Conservation (phyloP, 1,140 invertebrate genomes). For the Diplogasteroides magnus region DNA sequence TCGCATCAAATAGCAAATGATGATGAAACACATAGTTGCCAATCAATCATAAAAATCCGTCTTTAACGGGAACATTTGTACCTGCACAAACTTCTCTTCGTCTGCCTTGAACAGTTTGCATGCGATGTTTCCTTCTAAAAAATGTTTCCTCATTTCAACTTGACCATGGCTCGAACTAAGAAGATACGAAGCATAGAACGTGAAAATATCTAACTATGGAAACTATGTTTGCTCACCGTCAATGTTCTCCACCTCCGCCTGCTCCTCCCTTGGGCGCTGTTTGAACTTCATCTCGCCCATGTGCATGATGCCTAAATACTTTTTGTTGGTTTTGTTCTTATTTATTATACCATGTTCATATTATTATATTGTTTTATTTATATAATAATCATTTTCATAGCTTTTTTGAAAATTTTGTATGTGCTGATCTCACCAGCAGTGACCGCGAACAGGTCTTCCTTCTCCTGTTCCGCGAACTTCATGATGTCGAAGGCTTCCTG, state of each 20-base stretch:
- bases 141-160: neutral
- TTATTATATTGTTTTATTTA: neutral
- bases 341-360: too few species aligned
- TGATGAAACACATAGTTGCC: too few species aligned
- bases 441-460: conserved; percentile 90
- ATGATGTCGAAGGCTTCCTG: conserved; percentile 95
- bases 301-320: conserved; percentile 80
- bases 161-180: too few species aligned
- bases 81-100: conserved; percentile 58
- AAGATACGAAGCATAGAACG: too few species aligned
- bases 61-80: too few species aligned
- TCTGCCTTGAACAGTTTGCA: conserved; percentile 62
- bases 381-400: neutral
- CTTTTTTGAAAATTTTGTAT: neutral
- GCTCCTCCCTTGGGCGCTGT: conserved; percentile 97
- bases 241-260: conserved; percentile 94
- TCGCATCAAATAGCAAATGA: too few species aligned
- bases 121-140: conserved; percentile 50
- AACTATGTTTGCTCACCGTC: conserved; percentile 33
- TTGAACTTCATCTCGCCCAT: conserved; percentile 91
- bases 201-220: neutral
- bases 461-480: conserved; percentile 91
- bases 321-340: too few species aligned
- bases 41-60: too few species aligned
- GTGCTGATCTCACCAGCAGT: conserved; percentile 64